These are phyloP conservation scores for Norana najaformis DNA, from an alignment of 2,888 invertebrate species.

Conservation along the genomic window DNA sequence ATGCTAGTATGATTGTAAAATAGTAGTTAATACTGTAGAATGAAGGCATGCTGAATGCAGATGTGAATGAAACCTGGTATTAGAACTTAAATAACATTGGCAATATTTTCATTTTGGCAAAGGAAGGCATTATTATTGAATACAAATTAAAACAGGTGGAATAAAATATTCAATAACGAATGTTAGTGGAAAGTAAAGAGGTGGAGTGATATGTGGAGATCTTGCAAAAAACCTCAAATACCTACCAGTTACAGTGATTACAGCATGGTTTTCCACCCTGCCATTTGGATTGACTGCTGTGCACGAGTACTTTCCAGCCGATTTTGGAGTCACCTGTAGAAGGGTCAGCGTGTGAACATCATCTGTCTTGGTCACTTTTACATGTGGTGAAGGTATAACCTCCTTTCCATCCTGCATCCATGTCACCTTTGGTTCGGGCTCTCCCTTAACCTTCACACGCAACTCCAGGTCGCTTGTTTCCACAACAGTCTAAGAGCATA, in stretches of 20 bases:
- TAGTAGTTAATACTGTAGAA: neutral
- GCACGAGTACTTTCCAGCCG: conserved; percentile 55
- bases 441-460: conserved; percentile 72
- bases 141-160: neutral
- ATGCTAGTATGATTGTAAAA: neutral
- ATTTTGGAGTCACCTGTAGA: conserved; percentile 37
- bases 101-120: neutral
- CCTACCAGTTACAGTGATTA: conserved; percentile 83
- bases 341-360: conserved; percentile 52
- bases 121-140: neutral
- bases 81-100: neutral
- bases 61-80: neutral
- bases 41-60: neutral
- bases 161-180: neutral
- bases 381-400: conserved; percentile 71
- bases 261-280: conserved; percentile 48
- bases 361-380: conserved; percentile 79
- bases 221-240: neutral
- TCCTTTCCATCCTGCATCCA: conserved; percentile 69
- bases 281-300: conserved; percentile 36
- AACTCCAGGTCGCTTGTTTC: conserved; percentile 35
- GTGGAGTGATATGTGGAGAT: neutral
- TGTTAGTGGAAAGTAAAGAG: neutral
- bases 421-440: conserved; percentile 63
- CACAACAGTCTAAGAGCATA: conserved; percentile 39